Evolutionary conservation across 92 coral and sea anemone genomes (phyloP), one percentile per base, ranked within the genome.

Genomic region (Phenganax marumi): DNA sequence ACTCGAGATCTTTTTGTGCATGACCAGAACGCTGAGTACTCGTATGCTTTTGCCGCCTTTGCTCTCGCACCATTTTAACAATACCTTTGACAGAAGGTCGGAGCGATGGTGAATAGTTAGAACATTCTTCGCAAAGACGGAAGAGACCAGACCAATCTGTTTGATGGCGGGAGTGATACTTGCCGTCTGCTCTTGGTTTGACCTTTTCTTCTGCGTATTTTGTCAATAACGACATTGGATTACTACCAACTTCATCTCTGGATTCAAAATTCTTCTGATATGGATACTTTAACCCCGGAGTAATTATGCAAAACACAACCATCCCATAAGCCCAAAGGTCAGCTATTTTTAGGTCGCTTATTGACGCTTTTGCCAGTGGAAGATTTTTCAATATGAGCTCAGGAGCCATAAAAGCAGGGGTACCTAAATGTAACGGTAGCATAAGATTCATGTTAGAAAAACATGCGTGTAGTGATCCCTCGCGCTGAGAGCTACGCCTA

Each of bases 281-380:
- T 19, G 33, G 68, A 13, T 62, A 39, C 43, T 62, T 62, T 62
- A 62, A 62, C 10, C 68, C 33, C 2, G 68, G 68, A 56, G 75
- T 84, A 8, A 84, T 13, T 1, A 84, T 22, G 24, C 48, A 54
- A 57, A 75, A 84, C 11, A 84, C 26, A 48, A 26, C 79, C 87
- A 84, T 84, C 8, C 82, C 87, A 11, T 73, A 62, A 17, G 87
- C 82, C 87, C 87, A 84, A 9, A 84, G 6, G 54, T 73, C 78
- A 50, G 62, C 78, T 12, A 10, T 17, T 50, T 3, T 73, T 14
- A 73, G 19, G 25, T 73, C 78, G 54, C 9, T 10, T 6, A 69
- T 9, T 19, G 75, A 69, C 22, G 75, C 75, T 4, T 43, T 16
- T 26, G 10, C 26, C 49, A 72, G 22, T 2, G 22, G 77, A 11